Conservation (phyloP, 92 coral and sea anemone genomes). For the Palythoa grandis region DNA sequence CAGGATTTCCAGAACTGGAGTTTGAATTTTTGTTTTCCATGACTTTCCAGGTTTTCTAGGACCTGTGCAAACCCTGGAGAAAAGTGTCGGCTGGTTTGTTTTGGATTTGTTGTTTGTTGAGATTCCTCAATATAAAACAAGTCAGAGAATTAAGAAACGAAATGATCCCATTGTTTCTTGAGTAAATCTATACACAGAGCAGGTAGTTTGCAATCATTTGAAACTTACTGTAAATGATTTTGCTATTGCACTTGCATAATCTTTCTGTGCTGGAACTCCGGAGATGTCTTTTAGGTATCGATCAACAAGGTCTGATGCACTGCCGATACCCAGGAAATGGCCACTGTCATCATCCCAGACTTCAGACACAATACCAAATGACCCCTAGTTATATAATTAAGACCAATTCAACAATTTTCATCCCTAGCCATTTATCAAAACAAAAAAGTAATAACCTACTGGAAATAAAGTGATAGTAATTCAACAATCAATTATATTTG, state of each 20-base stretch:
- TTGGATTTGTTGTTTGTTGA: too few species aligned
- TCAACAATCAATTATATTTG: not conserved
- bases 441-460: not conserved
- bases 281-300: conserved; percentile 41
- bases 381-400: conserved; percentile 74
- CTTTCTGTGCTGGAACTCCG: conserved; percentile 60
- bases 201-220: too few species aligned
- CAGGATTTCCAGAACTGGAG: too few species aligned
- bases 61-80: too few species aligned
- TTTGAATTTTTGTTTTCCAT: too few species aligned
- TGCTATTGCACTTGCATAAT: conserved; percentile 44
- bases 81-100: too few species aligned
- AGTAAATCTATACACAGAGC: not conserved
- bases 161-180: not conserved
- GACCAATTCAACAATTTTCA: not conserved
- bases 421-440: not conserved
- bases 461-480: not conserved
- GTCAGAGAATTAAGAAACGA: not conserved
- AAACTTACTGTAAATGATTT: conserved; percentile 51
- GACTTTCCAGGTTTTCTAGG: too few species aligned
- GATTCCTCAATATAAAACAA: too few species aligned
- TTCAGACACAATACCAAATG: conserved; percentile 71
- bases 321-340: conserved; percentile 69
- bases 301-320: conserved; percentile 72
- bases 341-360: conserved; percentile 88